Conservation (phyloP, 1,140 invertebrate genomes). For the Scylla paramamosain region DNA sequence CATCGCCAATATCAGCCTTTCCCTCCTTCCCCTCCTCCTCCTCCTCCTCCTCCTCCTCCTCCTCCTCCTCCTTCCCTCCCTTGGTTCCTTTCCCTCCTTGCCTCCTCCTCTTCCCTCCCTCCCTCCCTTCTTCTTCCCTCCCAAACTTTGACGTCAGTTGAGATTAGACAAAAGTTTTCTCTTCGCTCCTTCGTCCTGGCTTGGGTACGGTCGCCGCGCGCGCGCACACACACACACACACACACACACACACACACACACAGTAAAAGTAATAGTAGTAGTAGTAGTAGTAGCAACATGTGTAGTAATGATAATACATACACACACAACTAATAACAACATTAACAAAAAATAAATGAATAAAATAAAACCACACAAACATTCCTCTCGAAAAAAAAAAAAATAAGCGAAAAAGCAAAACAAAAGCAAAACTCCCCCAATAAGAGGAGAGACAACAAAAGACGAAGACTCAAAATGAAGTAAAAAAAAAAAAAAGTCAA, state of each 20-base stretch:
- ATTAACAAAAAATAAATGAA: background rate
- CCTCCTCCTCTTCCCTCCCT: background rate
- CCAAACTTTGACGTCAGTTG: background rate
- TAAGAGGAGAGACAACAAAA: too few species aligned
- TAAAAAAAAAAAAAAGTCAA: too few species aligned
- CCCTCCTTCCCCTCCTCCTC: too few species aligned
- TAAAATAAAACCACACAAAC: background rate
- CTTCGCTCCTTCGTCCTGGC: background rate
- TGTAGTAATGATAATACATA: background rate
- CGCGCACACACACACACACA: too few species aligned
- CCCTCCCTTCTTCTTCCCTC: background rate
- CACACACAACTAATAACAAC: background rate
- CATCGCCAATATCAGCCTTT: too few species aligned
- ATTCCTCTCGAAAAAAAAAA: background rate
- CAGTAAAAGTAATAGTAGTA: background rate
- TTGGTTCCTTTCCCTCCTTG: background rate
- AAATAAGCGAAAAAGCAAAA: too few species aligned
- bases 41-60: too few species aligned
- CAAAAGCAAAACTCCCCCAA: too few species aligned
- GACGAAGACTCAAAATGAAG: too few species aligned
- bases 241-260: background rate
- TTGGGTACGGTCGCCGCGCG: too few species aligned
- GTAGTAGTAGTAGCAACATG: background rate
- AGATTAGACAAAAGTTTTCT: background rate
- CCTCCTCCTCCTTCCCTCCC: background rate